Base-by-base conservation (phyloP, 2,888 invertebrate species). In the Cephus runcator region DNA sequence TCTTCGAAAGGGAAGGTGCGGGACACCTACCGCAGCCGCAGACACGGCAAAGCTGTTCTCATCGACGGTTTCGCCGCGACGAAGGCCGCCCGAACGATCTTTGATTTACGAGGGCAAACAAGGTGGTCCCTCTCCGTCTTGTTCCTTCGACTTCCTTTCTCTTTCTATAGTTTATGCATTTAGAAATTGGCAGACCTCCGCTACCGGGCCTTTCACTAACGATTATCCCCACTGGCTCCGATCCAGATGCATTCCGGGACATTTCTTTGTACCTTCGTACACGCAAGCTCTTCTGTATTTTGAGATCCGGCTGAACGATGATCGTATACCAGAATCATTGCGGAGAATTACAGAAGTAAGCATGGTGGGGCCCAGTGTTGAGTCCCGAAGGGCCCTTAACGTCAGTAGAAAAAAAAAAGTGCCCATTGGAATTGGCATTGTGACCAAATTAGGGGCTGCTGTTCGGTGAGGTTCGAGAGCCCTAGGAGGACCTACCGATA, bases 71-170 rank as follows among this genome's bases (percentile, higher is more conserved):
- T 73, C 34, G 75, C 56, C 75, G 76, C 71, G 75, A 71, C 69
- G 36, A 69, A 36, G 69, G 36, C n/a, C 71, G 75, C 73, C 78
- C 69, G 79, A 82, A 80, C 76, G 81, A 83, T 82, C 81, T 77
- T 81, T 83, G 83, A 84, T 84, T 84, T 84, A 84, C 79, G 83
- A 82, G 80, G 79, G 35, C 82, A 84, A 84, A 84, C 84, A 82
- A 84, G 84, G 84, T 83, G 84, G 84, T 84, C 83, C 79, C 73
- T 76, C 11, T 76, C 73, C 34, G 73, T 79, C 77, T 73, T 9
- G 36, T 79, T 81, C 76, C 56, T 23, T 56, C 9, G 9, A 56
- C 56, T 23, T 23, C 23, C 56, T 56, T 56, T 23, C 56, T 56
- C 56, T 56, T 56, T 23, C 56, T 23, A 56, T 56, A 56, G 56